Evolutionary conservation across 2,888 invertebrate genomes (phyloP).

Genomic region (Syrphus vitripennis): DNA sequence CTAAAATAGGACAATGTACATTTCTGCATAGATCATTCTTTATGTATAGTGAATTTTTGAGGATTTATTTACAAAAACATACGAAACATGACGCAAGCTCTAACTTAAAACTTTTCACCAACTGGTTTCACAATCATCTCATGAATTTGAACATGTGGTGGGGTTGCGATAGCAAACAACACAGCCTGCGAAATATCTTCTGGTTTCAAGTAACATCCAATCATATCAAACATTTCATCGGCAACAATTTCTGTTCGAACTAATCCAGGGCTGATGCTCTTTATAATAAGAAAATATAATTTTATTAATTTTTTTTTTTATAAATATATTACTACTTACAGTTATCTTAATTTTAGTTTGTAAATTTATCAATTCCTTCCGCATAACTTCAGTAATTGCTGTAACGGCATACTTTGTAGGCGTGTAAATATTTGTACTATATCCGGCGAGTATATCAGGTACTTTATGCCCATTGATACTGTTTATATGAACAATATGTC

Average conservation of each 20-base stretch:
- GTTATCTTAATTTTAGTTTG: slow-evolving; percentile 79
- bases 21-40: no score
- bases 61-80: no score
- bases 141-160: slow-evolving; percentile 51
- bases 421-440: slow-evolving; percentile 76
- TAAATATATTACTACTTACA: slow-evolving; percentile 72
- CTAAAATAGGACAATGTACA: no score
- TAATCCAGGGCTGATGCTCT: slow-evolving; percentile 75
- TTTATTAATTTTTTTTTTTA: slow-evolving; percentile 64
- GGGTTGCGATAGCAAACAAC: slow-evolving; percentile 73
- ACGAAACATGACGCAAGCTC: no score
- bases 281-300: neutral
- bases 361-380: slow-evolving; percentile 77
- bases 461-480: slow-evolving; percentile 74
- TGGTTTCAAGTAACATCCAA: slow-evolving; percentile 55
- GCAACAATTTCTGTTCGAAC: slow-evolving; percentile 76
- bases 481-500: slow-evolving; percentile 78
- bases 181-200: slow-evolving; percentile 76
- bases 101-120: no score
- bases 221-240: slow-evolving; percentile 54
- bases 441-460: slow-evolving; percentile 20
- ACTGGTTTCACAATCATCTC: slow-evolving; percentile 34
- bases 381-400: slow-evolving; percentile 78
- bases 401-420: slow-evolving; percentile 79
- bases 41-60: no score